Percentiles rank a stretch among this genome's conserved stretches.
phyloP scores from a whole-genome alignment of 2,888 invertebrate genomes.

The Blastobasis adustella region DNA sequence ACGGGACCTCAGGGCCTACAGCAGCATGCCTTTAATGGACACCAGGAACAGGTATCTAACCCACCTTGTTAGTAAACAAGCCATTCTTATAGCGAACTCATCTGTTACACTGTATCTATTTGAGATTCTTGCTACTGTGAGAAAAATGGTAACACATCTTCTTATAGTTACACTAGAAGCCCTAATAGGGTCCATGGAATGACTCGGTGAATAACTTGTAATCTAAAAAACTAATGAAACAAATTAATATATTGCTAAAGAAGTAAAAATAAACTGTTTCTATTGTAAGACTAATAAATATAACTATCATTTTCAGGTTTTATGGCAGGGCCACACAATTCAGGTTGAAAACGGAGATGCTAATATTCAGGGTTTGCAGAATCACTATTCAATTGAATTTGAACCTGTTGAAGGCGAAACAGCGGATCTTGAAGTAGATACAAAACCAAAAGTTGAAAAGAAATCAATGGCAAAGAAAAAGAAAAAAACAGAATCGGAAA shows the following conservation, averaged over 20 bases:
- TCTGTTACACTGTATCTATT: too few species aligned
- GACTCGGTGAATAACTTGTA: too few species aligned
- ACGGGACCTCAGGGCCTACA: constrained; percentile 54
- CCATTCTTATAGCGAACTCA: too few species aligned
- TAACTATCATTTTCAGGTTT: constrained; percentile 58
- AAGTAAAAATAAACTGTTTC: too few species aligned
- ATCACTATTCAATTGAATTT: constrained; percentile 57
- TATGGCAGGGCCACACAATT: constrained; percentile 80
- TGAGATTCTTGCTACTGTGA: too few species aligned
- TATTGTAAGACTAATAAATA: too few species aligned
- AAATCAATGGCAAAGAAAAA: constrained; percentile 59
- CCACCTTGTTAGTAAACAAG: too few species aligned
- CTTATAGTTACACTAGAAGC: too few species aligned
- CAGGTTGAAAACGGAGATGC: constrained; percentile 73
- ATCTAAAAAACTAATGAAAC: too few species aligned
- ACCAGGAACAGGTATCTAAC: constrained; percentile 58
- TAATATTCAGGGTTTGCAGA: constrained; percentile 48
- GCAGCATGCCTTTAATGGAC: constrained; percentile 65
- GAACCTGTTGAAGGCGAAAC: constrained; percentile 46
- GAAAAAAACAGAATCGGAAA: constrained; percentile 64
- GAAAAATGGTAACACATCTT: too few species aligned
- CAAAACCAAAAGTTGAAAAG: constrained; percentile 65
- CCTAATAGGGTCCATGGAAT: too few species aligned
- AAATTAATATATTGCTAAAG: too few species aligned
- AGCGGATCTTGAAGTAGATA: constrained; percentile 56